Percentiles rank a stretch among this genome's conserved stretches.
These are phyloP conservation scores for Fulmarus glacialis DNA, from an alignment of 2,113 vertebrate genomes.

Conservation along the genomic window DNA sequence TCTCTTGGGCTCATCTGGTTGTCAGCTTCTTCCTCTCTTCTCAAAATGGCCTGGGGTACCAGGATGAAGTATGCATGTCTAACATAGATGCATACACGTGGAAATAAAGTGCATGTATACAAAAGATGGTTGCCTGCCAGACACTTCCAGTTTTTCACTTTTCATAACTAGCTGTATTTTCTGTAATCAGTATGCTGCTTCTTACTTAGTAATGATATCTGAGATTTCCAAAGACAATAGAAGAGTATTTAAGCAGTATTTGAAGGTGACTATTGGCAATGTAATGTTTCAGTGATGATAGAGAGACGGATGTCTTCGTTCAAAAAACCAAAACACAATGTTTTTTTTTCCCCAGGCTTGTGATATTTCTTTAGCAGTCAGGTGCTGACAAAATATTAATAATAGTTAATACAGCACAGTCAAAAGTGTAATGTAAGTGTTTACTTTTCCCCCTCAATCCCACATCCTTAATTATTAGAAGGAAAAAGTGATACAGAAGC, in stretches of 20 bases:
- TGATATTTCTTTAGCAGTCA: background rate
- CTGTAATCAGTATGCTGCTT: background rate
- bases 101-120: background rate
- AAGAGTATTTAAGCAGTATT: background rate
- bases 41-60: background rate
- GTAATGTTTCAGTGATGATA: background rate
- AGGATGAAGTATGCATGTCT: background rate
- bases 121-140: background rate
- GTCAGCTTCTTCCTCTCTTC: background rate
- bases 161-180: background rate
- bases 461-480: background rate
- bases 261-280: background rate
- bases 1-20: background rate
- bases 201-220: background rate
- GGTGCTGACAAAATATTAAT: background rate
- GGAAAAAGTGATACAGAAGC: background rate
- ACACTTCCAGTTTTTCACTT: background rate
- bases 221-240: background rate
- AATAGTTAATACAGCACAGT: background rate
- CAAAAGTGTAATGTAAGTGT: background rate
- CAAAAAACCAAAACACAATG: background rate
- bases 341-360: background rate
- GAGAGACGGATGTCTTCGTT: background rate
- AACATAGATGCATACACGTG: fast-evolving
- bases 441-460: background rate